phyloP scores from a whole-genome alignment of 2,797 vertebrate species.

The Pangasius djambal region DNA sequence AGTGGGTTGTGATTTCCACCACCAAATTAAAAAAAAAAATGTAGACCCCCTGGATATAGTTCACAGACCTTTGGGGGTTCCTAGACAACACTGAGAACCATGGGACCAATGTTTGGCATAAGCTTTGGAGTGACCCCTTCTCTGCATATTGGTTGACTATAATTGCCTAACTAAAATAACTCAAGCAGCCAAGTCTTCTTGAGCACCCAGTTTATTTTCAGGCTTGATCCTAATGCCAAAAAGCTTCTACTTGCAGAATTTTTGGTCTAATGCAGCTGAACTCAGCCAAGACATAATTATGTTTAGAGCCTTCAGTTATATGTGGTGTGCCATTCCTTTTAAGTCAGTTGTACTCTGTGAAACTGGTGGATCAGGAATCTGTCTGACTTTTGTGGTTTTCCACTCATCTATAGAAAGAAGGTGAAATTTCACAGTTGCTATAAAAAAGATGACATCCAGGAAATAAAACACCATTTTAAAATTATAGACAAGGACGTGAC shows the following conservation, averaged over 20 bases:
- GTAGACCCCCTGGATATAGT: neutral
- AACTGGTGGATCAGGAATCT: constrained; percentile 13
- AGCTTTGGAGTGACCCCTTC: too few species aligned
- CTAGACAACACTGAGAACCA: neutral
- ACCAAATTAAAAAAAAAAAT: neutral
- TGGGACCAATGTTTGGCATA: neutral
- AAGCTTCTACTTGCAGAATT: neutral
- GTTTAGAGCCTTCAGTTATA: neutral
- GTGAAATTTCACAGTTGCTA: constrained; percentile 81
- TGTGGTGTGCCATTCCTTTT: neutral
- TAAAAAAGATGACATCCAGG: constrained; percentile 60
- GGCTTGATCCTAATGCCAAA: neutral
- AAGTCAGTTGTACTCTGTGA: neutral
- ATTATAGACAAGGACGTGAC: constrained; percentile 68
- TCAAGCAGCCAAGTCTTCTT: too few species aligned
- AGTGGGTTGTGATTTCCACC: neutral
- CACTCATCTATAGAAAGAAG: constrained; percentile 64
- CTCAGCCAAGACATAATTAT: neutral
- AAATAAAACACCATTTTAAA: constrained; percentile 68
- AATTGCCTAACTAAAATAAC: neutral
- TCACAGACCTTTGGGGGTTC: neutral
- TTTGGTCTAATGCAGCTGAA: neutral
- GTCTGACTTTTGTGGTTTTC: neutral
- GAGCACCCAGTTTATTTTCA: neutral
- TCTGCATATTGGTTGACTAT: neutral